These are phyloP conservation scores for Chromis chromis DNA, from an alignment of 2,797 vertebrate species.

Conservation along the genomic window DNA sequence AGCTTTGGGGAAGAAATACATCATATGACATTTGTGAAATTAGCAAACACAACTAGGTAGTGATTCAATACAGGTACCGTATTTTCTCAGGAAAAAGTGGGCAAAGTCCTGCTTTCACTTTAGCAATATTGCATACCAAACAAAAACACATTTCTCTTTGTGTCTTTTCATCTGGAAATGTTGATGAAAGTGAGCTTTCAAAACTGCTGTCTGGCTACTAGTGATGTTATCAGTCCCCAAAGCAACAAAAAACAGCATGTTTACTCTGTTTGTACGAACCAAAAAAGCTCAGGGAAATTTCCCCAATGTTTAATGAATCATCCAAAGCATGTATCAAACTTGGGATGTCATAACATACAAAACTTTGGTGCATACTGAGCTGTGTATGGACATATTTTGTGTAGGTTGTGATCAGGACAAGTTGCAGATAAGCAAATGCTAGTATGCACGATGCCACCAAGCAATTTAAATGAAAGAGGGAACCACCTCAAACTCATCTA, in stretches of 20 bases:
- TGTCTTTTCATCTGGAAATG: slow-evolving; percentile 13
- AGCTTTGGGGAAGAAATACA: neutral
- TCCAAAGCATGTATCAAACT: no score
- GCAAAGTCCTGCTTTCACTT: slow-evolving; percentile 6
- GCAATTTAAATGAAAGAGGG: neutral
- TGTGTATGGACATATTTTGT: no score
- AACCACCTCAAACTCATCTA: neutral
- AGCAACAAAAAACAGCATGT: neutral
- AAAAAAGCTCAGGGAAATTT: neutral
- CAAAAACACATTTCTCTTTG: neutral
- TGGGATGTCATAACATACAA: no score
- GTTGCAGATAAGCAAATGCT: neutral
- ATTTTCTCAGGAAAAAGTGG: neutral
- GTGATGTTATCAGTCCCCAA: slow-evolving; percentile 30
- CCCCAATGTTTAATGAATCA: no score
- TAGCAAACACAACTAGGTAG: neutral
- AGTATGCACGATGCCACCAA: neutral
- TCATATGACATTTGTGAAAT: no score
- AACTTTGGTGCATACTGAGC: no score
- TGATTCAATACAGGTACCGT: neutral
- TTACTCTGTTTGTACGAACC: neutral
- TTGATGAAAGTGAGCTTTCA: slow-evolving; percentile 1
- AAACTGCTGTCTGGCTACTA: neutral
- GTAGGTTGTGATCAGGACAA: neutral
- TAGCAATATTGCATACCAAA: neutral